Conservation (phyloP, 2,113 vertebrate species). For the Leiothrix lutea region DNA sequence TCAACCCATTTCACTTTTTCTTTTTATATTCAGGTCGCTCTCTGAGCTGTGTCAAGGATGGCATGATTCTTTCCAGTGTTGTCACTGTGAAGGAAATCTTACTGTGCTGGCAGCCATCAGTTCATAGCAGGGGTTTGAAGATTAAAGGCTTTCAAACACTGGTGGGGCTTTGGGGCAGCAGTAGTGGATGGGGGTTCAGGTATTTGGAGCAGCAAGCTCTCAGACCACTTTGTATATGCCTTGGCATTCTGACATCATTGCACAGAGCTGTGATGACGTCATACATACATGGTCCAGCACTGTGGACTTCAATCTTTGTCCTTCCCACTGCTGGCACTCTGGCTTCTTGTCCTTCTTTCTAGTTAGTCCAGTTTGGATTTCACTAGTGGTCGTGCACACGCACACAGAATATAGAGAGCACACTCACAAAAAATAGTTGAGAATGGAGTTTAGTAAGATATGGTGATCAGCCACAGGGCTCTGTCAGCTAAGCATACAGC, state of each 20-base stretch:
- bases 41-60: background rate
- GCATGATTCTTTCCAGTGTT: background rate
- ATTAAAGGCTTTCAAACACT: background rate
- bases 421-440: background rate
- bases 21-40: background rate
- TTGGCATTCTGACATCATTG: background rate
- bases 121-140: background rate
- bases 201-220: background rate
- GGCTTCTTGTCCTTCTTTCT: background rate
- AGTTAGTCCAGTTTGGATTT: background rate
- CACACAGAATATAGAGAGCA: background rate
- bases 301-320: background rate
- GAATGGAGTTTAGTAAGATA: background rate
- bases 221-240: background rate
- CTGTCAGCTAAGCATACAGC: background rate
- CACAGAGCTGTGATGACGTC: background rate
- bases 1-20: background rate
- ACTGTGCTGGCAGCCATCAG: background rate
- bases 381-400: accelerated
- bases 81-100: background rate
- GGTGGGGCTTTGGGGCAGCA: background rate
- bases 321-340: background rate
- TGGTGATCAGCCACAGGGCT: background rate
- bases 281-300: background rate
- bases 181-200: background rate